A percentile compares a stretch with the other conserved stretches of the same genome.
Evolutionary conservation across 2,113 vertebrate genomes (phyloP).

Genomic region (Zosterops pallidus): DNA sequence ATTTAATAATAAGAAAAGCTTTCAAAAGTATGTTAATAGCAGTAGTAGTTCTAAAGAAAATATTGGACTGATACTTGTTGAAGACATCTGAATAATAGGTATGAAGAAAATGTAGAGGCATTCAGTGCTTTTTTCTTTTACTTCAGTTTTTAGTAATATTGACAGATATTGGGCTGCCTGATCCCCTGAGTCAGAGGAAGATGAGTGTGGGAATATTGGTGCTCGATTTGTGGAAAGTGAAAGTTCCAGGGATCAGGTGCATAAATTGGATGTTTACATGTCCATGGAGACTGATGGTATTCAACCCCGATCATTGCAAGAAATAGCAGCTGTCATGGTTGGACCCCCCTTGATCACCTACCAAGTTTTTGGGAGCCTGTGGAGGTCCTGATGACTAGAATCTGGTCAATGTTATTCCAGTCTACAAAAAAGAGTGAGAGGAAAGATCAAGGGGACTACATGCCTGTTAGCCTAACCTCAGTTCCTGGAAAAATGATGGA

Average conservation of each 20-base stretch:
- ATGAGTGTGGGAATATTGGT: fast-evolving
- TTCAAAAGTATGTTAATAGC: neutral
- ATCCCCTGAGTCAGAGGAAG: neutral
- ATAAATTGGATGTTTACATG: neutral
- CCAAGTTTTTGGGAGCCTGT: neutral
- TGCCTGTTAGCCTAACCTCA: neutral
- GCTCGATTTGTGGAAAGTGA: neutral
- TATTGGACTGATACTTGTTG: neutral
- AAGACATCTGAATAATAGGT: neutral
- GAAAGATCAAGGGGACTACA: neutral
- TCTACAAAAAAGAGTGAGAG: neutral
- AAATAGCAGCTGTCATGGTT: fast-evolving
- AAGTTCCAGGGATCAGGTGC: neutral
- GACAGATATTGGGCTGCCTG: neutral
- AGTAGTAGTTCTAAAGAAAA: neutral
- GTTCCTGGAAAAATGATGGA: neutral
- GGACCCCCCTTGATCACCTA: fast-evolving
- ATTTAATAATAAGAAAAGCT: neutral
- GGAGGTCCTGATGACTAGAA: neutral
- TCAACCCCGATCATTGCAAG: neutral
- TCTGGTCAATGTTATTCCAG: neutral
- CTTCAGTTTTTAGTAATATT: neutral
- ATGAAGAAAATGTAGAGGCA: neutral
- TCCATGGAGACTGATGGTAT: neutral
- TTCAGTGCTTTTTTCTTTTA: neutral